Conservation (phyloP, 1,140 invertebrate species). For the Pentalonia nigronervosa region DNA sequence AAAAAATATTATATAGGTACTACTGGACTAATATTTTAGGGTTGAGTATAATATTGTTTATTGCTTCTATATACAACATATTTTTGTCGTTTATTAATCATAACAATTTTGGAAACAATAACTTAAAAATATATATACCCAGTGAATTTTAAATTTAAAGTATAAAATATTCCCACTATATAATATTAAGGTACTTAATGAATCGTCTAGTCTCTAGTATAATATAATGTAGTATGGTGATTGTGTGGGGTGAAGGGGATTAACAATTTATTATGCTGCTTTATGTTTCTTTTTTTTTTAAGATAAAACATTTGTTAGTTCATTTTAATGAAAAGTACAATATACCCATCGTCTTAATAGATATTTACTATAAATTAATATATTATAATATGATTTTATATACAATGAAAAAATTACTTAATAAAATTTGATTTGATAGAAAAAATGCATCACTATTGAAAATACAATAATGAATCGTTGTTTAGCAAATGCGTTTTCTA, state of each 20-base stretch:
- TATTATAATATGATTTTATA: background rate
- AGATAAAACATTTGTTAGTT: background rate
- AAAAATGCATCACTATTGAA: background rate
- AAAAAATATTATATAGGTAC: background rate
- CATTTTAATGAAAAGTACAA: background rate
- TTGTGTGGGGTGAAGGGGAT: background rate
- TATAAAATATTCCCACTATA: background rate
- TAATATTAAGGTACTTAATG: background rate
- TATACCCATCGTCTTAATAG: background rate
- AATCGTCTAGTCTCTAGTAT: background rate
- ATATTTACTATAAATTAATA: background rate
- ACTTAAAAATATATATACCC: constrained; percentile 3
- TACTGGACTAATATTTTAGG: background rate
- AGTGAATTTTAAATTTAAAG: background rate
- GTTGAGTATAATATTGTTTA: background rate
- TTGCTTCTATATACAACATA: background rate
- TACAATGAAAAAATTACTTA: background rate
- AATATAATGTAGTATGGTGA: background rate
- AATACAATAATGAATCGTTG: background rate
- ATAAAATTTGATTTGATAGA: background rate
- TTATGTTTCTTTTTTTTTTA: background rate
- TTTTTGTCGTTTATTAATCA: constrained; percentile 17
- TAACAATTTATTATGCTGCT: background rate
- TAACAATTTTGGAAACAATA: background rate
- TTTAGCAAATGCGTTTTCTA: background rate